Conservation (phyloP, 2,113 vertebrate genomes). For the Chlamydotis undulata region DNA sequence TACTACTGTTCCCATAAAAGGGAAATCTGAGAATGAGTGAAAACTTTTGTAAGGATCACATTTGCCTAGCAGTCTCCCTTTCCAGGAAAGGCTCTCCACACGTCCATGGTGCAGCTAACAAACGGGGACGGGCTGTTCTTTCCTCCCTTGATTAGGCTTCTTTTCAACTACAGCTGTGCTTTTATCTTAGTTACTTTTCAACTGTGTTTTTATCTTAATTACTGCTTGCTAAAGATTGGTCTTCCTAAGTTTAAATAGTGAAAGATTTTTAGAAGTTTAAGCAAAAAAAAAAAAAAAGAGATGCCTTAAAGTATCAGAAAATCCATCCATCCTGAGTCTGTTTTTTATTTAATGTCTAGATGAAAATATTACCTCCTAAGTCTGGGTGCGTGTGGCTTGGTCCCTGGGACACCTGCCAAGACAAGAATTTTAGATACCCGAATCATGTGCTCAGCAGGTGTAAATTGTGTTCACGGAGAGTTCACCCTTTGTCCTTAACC, state of each 20-base stretch:
- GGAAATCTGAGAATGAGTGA: not conserved
- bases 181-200: not conserved
- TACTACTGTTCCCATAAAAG: not conserved
- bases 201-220: not conserved
- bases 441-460: slow-evolving; percentile 54
- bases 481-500: slow-evolving; percentile 57
- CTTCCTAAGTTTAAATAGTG: not conserved
- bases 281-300: not conserved
- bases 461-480: slow-evolving; percentile 48
- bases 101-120: accelerated
- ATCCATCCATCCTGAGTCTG: not conserved
- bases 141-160: not conserved
- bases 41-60: not conserved
- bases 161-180: not conserved
- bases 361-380: slow-evolving; percentile 20
- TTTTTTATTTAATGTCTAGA: slow-evolving; percentile 15
- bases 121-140: not conserved
- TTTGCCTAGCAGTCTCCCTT: not conserved
- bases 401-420: slow-evolving; percentile 23
- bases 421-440: not conserved
- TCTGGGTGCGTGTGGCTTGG: not conserved
- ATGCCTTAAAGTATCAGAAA: not conserved
- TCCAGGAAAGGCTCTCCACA: not conserved
- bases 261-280: slow-evolving; percentile 5
- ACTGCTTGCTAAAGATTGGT: not conserved